Percentiles rank a stretch among this genome's conserved stretches.
These are phyloP conservation scores for Synodontis membranacea DNA, from an alignment of 2,113 vertebrate species.

Conservation along the genomic window DNA sequence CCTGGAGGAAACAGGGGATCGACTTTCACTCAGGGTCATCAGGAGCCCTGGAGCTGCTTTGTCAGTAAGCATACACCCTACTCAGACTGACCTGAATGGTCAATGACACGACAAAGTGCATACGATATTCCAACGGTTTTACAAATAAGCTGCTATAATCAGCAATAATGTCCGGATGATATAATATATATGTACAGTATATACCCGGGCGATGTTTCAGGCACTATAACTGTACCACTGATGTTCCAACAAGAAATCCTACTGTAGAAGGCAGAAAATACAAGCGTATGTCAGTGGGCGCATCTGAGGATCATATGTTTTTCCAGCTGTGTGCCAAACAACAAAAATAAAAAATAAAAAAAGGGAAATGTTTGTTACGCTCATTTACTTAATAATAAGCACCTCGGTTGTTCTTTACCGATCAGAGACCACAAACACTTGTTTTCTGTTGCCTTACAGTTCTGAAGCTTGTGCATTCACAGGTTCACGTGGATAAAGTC, in stretches of 20 bases:
- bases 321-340: neutral
- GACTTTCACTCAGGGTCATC: slow-evolving; percentile 50
- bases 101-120: neutral
- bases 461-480: neutral
- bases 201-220: neutral
- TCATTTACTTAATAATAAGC: neutral
- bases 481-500: neutral
- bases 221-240: neutral
- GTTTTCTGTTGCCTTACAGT: neutral
- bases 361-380: neutral
- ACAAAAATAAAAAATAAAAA: neutral
- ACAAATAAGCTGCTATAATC: slow-evolving; percentile 44
- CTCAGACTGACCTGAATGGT: slow-evolving; percentile 30
- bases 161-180: neutral
- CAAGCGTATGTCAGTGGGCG: neutral
- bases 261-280: neutral
- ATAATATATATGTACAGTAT: too few species aligned
- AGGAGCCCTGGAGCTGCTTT: slow-evolving; percentile 51
- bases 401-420: neutral
- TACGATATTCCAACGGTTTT: slow-evolving; percentile 52
- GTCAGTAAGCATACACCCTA: slow-evolving; percentile 55
- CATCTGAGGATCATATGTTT: too few species aligned
- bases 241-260: neutral
- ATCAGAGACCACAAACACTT: neutral
- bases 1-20: slow-evolving; percentile 59